Base-by-base conservation (phyloP, 2,113 vertebrate genomes). In the Tachysurus fulvidraco region DNA sequence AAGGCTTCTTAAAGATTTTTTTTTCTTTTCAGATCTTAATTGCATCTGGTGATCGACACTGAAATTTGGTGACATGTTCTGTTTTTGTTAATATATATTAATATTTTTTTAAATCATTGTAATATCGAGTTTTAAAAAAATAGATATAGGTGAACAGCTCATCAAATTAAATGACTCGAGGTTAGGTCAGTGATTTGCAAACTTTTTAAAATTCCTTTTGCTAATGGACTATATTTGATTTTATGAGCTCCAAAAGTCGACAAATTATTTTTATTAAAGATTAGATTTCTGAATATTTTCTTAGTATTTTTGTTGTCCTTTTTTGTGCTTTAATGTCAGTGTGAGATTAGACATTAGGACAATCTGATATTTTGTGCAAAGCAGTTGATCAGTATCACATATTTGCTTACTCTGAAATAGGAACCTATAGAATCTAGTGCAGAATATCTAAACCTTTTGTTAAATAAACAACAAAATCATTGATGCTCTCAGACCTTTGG, bases 291-390 rank as follows among this genome's bases (percentile, higher is more conserved):
- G 23, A n/a, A 36, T 36, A 36, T 36, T n/a, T 52, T 77, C 13
- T 77, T 16, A 52, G 12, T 52, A 2, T 52, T 50, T 50, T 21
- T 1, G 50, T 25, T 4, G 0, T 50, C 23, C 5, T 52, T 77
- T 76, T 44, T 44, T 64, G 13, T 57, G 60, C 67, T 41, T 17
- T 69, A 69, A 69, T 69, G 67, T 4, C 41, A 73, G 8, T 21
- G 2, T 59, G n/a, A 79, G 17, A 79, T 79, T 36, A 57, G 77
- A 2, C 28, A 30, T 21, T 52, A 57, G 54, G 16, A 30, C 54
- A 78, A 55, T 55, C 14, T 55, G 76, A 30, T n/a, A n/a, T 78
- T 78, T 78, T 78, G 7, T 55, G 19, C n/a, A 78, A 78, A 28
- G n/a, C 25, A 54, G 2, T 54, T 14, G 71, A 0, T 54, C 74